A percentile compares a stretch with the other conserved stretches of the same genome.
Evolutionary conservation across 1,140 invertebrate genomes (phyloP).

Genomic region (Berghia stephanieae): DNA sequence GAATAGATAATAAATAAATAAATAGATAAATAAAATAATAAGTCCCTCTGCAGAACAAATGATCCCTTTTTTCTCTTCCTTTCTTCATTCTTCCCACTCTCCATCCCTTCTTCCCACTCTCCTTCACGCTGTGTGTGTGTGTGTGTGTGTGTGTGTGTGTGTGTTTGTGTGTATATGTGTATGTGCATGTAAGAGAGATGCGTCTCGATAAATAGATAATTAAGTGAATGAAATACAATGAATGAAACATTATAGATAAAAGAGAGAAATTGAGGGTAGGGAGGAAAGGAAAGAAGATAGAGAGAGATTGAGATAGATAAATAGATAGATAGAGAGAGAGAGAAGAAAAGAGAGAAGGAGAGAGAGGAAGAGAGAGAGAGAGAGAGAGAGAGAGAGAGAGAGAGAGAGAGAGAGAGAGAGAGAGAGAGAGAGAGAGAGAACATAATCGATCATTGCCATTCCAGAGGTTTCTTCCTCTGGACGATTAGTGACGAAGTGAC

Average conservation of each 20-base stretch:
- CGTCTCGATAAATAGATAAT: background rate
- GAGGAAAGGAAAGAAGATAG: background rate
- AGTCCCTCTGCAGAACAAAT: too few relatives aligned
- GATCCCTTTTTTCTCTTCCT: too few relatives aligned
- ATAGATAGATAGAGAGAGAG: background rate
- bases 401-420: background rate
- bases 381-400: constrained; percentile 8
- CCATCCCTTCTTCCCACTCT: too few relatives aligned
- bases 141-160: too few relatives aligned
- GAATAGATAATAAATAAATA: too few relatives aligned
- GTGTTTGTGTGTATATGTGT: too few relatives aligned
- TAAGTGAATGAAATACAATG: constrained; percentile 15
- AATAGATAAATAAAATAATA: too few relatives aligned
- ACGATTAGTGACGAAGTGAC: background rate
- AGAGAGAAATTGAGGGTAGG: background rate
- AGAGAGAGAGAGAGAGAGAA: constrained; percentile 20
- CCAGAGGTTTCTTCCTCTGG: background rate
- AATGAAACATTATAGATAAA: too few relatives aligned
- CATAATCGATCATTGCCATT: background rate
- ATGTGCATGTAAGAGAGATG: background rate
- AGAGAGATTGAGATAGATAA: constrained; percentile 8
- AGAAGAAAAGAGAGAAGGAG: constrained; percentile 11
- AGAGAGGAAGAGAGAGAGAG: background rate
- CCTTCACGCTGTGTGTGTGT: too few relatives aligned
- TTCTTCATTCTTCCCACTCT: too few relatives aligned